Base-by-base conservation (phyloP, 2,888 invertebrate species). In the Chloromyia formosa region DNA sequence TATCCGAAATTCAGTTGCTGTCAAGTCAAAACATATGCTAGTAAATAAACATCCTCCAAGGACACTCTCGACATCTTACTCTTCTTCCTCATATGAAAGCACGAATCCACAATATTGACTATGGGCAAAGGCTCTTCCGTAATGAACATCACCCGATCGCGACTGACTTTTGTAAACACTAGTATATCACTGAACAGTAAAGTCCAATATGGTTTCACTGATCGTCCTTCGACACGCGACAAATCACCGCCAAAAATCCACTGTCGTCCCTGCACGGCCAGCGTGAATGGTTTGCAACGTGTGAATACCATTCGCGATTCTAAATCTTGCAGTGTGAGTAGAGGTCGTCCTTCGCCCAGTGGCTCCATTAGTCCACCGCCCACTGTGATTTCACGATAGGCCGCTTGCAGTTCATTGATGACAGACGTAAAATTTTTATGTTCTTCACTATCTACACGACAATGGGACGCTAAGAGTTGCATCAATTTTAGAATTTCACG, bases 231-330 rank as follows among this genome's bases (percentile, higher is more conserved):
- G 1, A 94, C 92, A 77, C 94, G 89, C 12, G 92, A 92, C 35
- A 95, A 85, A 80, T 95, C 94, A 0, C 95, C 94, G 4, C 94
- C 95, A 80, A 95, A 95, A 75, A 95, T 93, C 95, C 95, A 95
- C 84, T 94, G 94, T 69, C 95, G 89, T 27, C 94, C 94, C 69
- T 93, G 91, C 80, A 93, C 91, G 81, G 92, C 93, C 83, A 95
- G 86, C 72, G 93, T 91, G 84, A 95, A 95, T 72, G 95, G 94
- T 89, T 94, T 94, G 88, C 94, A 95, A 85, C 94, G 92, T 81
- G 95, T 95, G 87, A 95, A 95, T 80, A 95, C 95, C 83, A 95
- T 89, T 80, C 95, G 88, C 81, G 94, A 93, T 84, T 95, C 95
- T 78, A 95, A 88, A 83, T 95, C 95, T 81, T 94, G 93, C 71